Evolutionary conservation across 2,113 vertebrate genomes (phyloP).

Genomic region (Talpa occidentalis): DNA sequence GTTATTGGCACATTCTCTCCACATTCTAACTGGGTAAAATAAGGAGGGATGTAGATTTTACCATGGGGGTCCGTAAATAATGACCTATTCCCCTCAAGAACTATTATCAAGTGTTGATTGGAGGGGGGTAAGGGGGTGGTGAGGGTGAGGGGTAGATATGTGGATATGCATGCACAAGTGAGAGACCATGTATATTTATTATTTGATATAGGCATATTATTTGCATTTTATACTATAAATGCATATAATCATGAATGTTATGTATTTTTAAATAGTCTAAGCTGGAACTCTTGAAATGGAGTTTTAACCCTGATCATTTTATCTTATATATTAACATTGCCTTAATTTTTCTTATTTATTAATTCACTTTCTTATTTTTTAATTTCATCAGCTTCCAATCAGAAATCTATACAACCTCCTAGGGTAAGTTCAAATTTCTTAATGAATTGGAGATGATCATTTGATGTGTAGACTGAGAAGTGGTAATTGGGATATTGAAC

Average conservation of each 20-base stretch:
- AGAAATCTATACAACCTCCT: slow-evolving; percentile 87
- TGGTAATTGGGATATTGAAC: slow-evolving; percentile 81
- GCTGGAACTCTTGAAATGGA: background rate
- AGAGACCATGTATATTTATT: background rate
- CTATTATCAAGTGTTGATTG: too few relatives aligned
- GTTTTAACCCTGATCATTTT: slow-evolving; percentile 41
- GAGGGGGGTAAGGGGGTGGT: too few relatives aligned
- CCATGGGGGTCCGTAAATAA: background rate
- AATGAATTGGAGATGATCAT: slow-evolving; percentile 82
- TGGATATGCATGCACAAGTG: background rate
- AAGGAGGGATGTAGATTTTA: background rate
- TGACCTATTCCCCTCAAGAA: background rate
- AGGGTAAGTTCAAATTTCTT: slow-evolving; percentile 88
- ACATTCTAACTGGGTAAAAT: background rate
- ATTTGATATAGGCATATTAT: background rate
- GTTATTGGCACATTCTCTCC: background rate
- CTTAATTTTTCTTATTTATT: slow-evolving; percentile 49
- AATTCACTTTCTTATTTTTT: slow-evolving; percentile 55
- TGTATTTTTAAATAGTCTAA: slow-evolving; percentile 1
- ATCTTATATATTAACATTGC: slow-evolving; percentile 28
- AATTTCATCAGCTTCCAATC: slow-evolving; percentile 85
- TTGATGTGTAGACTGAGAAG: slow-evolving; percentile 77
- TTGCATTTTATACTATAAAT: slow-evolving; percentile 12
- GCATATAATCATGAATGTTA: background rate
- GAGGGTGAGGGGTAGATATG: too few relatives aligned